phyloP scores from a whole-genome alignment of 2,888 invertebrate genomes.

The Eupithecia centaureata region DNA sequence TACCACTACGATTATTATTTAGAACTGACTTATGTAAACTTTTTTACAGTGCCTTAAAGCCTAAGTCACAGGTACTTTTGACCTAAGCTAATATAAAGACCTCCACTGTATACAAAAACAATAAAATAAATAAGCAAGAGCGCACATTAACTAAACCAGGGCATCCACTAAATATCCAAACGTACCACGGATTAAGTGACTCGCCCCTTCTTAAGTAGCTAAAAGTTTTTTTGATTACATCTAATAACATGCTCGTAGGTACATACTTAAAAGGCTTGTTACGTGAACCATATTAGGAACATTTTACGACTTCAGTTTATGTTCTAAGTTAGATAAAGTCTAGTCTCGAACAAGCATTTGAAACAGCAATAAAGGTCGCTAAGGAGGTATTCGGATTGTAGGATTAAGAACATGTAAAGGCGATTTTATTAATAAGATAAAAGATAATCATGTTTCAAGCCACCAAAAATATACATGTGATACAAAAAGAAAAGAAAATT shows the following conservation, averaged over 20 bases:
- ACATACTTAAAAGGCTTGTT: slow-evolving; percentile 10
- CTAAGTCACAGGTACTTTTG: too few relatives aligned
- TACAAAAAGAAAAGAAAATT: too few relatives aligned
- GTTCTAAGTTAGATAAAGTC: slow-evolving; percentile 23
- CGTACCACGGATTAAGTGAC: neutral
- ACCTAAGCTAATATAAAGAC: too few relatives aligned
- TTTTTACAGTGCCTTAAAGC: too few relatives aligned
- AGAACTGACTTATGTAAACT: too few relatives aligned
- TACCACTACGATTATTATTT: too few relatives aligned
- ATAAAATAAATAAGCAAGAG: too few relatives aligned
- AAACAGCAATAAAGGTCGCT: slow-evolving; percentile 12
- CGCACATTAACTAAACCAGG: neutral
- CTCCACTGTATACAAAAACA: too few relatives aligned
- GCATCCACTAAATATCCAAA: neutral
- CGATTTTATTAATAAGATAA: too few relatives aligned
- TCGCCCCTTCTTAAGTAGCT: neutral
- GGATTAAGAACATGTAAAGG: neutral
- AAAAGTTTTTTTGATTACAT: neutral
- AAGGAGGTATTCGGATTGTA: neutral
- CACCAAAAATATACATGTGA: too few relatives aligned
- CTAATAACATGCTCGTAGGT: too few relatives aligned
- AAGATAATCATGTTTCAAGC: too few relatives aligned
- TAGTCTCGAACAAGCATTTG: slow-evolving; percentile 11
- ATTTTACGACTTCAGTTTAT: slow-evolving; percentile 29
- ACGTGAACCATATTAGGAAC: slow-evolving; percentile 18